A percentile compares a stretch with the other conserved stretches of the same genome.
These are phyloP conservation scores for Pogona vitticeps DNA, from an alignment of 2,113 vertebrate genomes.

Conservation along the genomic window DNA sequence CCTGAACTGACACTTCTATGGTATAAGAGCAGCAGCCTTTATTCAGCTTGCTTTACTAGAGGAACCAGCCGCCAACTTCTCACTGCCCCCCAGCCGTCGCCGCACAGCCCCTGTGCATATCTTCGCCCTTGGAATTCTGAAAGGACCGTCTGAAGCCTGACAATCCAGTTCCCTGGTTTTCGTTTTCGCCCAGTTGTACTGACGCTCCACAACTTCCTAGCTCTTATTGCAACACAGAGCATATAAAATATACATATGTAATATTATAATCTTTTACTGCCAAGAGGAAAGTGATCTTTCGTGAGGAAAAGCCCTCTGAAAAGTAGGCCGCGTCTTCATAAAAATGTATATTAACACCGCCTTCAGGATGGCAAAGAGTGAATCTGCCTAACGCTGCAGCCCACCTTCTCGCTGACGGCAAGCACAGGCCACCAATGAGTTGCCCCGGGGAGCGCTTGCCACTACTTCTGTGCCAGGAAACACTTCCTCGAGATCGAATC, in stretches of 20 bases:
- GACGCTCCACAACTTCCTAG: neutral
- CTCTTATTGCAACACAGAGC: no score
- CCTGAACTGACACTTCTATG: no score
- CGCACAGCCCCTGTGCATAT: neutral
- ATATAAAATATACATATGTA: no score
- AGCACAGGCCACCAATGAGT: neutral
- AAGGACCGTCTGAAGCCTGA: neutral
- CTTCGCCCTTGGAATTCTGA: neutral
- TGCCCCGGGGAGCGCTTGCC: slow-evolving; percentile 48
- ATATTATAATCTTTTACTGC: neutral
- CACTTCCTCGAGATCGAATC: slow-evolving; percentile 62
- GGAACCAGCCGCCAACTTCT: neutral
- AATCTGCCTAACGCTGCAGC: no score
- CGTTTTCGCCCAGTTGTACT: neutral
- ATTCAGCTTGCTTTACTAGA: neutral
- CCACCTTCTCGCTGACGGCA: neutral
- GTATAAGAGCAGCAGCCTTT: no score
- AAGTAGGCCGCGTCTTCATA: neutral
- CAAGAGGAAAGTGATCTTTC: neutral
- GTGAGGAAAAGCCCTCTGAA: neutral
- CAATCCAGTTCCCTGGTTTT: neutral
- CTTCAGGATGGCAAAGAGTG: neutral
- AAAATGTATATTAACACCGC: neutral
- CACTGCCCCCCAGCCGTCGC: neutral
- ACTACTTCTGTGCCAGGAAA: slow-evolving; percentile 37